These are phyloP conservation scores for Hypsibius dujardini DNA, from an alignment of 1,140 invertebrate species.

Conservation along the genomic window DNA sequence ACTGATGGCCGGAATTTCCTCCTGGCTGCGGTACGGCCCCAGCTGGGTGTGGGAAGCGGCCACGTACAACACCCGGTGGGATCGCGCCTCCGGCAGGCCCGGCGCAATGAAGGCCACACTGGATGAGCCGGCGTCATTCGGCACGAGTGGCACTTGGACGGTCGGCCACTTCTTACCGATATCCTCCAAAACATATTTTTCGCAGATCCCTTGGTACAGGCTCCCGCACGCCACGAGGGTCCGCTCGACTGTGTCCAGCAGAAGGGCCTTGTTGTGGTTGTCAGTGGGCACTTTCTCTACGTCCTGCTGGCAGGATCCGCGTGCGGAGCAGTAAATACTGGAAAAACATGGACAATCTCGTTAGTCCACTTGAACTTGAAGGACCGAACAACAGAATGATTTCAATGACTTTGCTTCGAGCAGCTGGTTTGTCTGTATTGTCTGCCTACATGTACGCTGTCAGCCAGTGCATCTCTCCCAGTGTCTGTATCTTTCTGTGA, in stretches of 20 bases:
- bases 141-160: constrained; percentile 42
- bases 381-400: too few species aligned
- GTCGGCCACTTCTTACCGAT: constrained; percentile 37
- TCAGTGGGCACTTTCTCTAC: constrained; percentile 50
- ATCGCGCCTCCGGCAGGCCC: constrained; percentile 57
- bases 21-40: constrained; percentile 57
- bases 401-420: too few species aligned
- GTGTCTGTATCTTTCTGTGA: too few species aligned
- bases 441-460: too few species aligned
- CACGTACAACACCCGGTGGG: constrained; percentile 65
- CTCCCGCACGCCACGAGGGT: constrained; percentile 72
- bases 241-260: constrained; percentile 60
- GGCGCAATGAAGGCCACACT: constrained; percentile 87
- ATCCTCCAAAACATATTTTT: constrained; percentile 61
- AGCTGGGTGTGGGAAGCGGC: constrained; percentile 81
- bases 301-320: constrained; percentile 29
- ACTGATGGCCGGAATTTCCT: constrained; percentile 77
- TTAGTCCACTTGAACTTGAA: too few species aligned
- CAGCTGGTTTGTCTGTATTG: too few species aligned
- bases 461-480: too few species aligned
- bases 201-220: constrained; percentile 47
- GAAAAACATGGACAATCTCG: too few species aligned
- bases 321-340: constrained; percentile 19
- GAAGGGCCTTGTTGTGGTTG: constrained; percentile 76
- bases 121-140: constrained; percentile 68